These are phyloP conservation scores for Noturus placidus DNA, from an alignment of 2,113 vertebrate species.

Conservation along the genomic window DNA sequence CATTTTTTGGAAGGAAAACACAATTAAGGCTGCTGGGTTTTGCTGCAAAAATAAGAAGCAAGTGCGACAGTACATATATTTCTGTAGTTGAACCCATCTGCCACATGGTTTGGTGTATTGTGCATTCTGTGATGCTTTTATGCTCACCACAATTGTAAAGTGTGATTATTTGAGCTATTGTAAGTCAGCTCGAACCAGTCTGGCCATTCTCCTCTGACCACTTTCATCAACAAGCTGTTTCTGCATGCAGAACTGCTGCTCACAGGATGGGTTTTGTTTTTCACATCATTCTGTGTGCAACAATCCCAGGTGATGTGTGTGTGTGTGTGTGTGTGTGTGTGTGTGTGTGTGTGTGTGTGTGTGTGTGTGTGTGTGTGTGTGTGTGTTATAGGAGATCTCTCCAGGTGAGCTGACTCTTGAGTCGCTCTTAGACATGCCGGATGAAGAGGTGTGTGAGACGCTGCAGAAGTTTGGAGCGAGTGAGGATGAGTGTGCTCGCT, in stretches of 20 bases:
- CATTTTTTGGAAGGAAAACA: too few relatives aligned
- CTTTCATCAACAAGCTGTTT: background rate
- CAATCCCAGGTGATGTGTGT: background rate
- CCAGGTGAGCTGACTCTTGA: conserved; percentile 88
- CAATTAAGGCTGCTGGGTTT: too few relatives aligned
- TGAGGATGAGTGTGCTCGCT: conserved; percentile 88
- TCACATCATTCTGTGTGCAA: background rate
- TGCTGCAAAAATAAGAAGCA: too few relatives aligned
- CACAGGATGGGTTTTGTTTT: background rate
- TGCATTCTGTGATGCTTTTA: background rate
- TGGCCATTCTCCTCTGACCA: background rate
- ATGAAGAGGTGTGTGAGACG: conserved; percentile 88
- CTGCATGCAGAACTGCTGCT: background rate
- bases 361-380: conserved; percentile 38
- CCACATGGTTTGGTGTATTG: too few relatives aligned
- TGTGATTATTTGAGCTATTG: background rate
- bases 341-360: conserved; percentile 42
- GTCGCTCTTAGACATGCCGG: conserved; percentile 87
- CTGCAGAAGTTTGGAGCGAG: conserved; percentile 92
- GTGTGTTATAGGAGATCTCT: conserved; percentile 79
- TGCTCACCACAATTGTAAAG: background rate
- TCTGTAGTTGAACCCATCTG: background rate
- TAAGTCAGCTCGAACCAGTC: background rate
- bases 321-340: conserved; percentile 43
- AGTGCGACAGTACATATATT: too few relatives aligned